Conservation (phyloP, 2,113 vertebrate species). For the Otus sunia region DNA sequence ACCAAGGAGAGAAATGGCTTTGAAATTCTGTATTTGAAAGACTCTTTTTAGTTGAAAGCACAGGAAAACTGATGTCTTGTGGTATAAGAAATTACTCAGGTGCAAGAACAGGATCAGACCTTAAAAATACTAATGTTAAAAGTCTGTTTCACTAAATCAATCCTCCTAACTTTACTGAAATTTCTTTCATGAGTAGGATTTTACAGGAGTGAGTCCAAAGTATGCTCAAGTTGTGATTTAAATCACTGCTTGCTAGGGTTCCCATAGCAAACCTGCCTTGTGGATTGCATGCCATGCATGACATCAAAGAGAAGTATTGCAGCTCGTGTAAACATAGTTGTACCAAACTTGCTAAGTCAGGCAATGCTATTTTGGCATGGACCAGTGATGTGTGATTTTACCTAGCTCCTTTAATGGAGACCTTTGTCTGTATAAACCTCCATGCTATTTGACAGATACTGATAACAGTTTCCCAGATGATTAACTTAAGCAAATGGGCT, state of each 20-base stretch:
- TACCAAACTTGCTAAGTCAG: not conserved
- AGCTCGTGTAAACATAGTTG: not conserved
- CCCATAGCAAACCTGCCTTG: not conserved
- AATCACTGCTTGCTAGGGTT: not conserved
- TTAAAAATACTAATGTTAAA: not conserved
- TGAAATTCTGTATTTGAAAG: not conserved
- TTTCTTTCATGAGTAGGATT: not conserved
- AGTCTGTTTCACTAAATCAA: not conserved
- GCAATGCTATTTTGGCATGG: not conserved
- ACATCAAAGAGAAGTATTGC: not conserved
- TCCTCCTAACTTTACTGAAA: not conserved
- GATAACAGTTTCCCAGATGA: not conserved
- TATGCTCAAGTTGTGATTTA: not conserved
- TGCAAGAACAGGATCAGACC: not conserved
- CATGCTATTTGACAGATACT: not conserved
- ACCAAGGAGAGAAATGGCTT: not conserved
- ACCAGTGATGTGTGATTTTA: not conserved
- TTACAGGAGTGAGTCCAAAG: not conserved
- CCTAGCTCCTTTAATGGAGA: not conserved
- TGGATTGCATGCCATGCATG: accelerated
- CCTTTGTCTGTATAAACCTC: not conserved
- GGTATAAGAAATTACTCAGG: not conserved
- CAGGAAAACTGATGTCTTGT: not conserved
- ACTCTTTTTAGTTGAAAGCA: not conserved
- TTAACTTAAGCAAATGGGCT: not conserved